These are phyloP conservation scores for Garrulus glandarius DNA, from an alignment of 2,797 vertebrate genomes.

Conservation along the genomic window DNA sequence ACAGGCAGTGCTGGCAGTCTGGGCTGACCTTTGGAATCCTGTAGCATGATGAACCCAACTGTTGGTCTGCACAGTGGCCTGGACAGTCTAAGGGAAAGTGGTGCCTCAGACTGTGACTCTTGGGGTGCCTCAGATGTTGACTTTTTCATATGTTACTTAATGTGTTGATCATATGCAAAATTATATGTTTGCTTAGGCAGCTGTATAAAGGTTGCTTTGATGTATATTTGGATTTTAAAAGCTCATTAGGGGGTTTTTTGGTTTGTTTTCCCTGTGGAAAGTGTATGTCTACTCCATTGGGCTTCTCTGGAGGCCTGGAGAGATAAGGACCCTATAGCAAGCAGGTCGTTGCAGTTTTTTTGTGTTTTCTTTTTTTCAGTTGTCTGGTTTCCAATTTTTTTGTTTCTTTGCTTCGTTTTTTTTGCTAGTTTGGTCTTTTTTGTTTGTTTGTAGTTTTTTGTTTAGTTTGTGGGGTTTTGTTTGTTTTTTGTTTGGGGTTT, in stretches of 20 bases:
- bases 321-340: neutral
- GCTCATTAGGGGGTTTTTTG: neutral
- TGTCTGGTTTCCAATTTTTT: neutral
- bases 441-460: neutral
- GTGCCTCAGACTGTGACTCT: neutral
- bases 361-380: too few species aligned
- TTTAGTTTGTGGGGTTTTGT: neutral
- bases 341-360: accelerated
- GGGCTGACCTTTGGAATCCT: neutral
- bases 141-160: neutral
- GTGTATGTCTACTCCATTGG: neutral
- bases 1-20: neutral
- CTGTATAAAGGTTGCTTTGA: neutral
- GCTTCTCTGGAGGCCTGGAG: neutral
- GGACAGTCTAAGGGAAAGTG: neutral
- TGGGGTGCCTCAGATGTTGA: neutral
- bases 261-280: neutral
- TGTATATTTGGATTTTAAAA: neutral
- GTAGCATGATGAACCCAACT: neutral
- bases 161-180: neutral
- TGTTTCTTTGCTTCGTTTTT: neutral
- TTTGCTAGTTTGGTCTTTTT: neutral
- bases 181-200: neutral
- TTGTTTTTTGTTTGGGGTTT: neutral
- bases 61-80: neutral